These are phyloP conservation scores for Hippolais icterina DNA, from an alignment of 2,113 vertebrate species.

Conservation along the genomic window DNA sequence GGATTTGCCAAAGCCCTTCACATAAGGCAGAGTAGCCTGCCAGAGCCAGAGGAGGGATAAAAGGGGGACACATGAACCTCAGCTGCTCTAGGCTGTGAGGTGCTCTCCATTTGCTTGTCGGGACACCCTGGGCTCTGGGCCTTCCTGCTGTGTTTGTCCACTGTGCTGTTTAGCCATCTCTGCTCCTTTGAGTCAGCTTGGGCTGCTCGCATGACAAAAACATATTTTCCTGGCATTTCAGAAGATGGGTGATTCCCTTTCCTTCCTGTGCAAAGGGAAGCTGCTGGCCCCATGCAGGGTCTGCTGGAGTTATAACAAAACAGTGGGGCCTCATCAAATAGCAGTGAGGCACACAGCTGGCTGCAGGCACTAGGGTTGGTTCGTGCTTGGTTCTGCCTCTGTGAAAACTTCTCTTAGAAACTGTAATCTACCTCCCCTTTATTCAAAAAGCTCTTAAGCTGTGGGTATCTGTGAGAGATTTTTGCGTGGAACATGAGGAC, in stretches of 20 bases:
- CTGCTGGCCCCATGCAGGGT: background rate
- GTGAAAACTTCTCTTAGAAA: background rate
- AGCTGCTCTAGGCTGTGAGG: background rate
- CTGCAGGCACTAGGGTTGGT: fast-evolving
- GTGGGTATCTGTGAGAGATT: background rate
- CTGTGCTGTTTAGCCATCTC: background rate
- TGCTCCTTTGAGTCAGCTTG: background rate
- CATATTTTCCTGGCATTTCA: background rate
- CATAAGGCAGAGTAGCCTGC: background rate
- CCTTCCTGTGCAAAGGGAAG: background rate
- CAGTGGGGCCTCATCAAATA: background rate
- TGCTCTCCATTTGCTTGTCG: fast-evolving
- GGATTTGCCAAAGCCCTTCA: background rate
- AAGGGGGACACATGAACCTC: fast-evolving
- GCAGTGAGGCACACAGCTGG: background rate
- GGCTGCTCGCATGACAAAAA: background rate
- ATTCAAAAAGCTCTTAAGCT: background rate
- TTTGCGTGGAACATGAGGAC: background rate
- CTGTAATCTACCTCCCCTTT: background rate
- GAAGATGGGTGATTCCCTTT: background rate
- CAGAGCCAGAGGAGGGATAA: background rate
- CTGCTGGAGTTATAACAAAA: background rate
- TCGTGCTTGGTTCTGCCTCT: background rate
- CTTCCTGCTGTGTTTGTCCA: background rate
- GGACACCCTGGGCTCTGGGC: background rate